These are phyloP conservation scores for Pomacea canaliculata DNA, from an alignment of 2,888 invertebrate species.

Conservation along the genomic window DNA sequence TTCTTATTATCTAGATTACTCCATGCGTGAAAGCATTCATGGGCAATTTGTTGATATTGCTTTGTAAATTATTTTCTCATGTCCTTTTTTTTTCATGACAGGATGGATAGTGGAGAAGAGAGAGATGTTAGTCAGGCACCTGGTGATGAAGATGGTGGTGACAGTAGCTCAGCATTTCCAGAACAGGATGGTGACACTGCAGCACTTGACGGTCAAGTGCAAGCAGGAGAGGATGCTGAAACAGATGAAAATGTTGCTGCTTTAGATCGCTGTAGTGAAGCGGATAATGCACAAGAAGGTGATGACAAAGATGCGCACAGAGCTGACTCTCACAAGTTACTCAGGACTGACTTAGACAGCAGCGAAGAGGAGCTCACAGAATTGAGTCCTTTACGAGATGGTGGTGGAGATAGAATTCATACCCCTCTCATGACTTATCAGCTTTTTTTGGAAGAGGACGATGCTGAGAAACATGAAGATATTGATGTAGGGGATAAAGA, in stretches of 20 bases:
- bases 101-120: slow-evolving; percentile 1
- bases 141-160: slow-evolving; percentile 5
- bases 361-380: background rate
- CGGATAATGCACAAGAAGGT: background rate
- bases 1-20: too few relatives aligned
- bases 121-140: background rate
- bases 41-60: background rate
- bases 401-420: background rate
- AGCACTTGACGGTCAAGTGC: background rate
- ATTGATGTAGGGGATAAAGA: slow-evolving; percentile 1
- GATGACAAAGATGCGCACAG: background rate
- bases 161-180: background rate
- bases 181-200: too few relatives aligned
- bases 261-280: background rate
- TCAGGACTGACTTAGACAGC: background rate
- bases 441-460: slow-evolving; percentile 5
- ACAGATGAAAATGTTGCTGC: background rate
- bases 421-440: background rate
- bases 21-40: too few relatives aligned
- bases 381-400: background rate
- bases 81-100: background rate
- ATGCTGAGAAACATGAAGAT: background rate
- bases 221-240: background rate
- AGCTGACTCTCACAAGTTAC: too few relatives aligned
- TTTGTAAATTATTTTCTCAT: background rate